Base-by-base conservation (phyloP, 1,140 invertebrate species). In the Vanessa tameamea region DNA sequence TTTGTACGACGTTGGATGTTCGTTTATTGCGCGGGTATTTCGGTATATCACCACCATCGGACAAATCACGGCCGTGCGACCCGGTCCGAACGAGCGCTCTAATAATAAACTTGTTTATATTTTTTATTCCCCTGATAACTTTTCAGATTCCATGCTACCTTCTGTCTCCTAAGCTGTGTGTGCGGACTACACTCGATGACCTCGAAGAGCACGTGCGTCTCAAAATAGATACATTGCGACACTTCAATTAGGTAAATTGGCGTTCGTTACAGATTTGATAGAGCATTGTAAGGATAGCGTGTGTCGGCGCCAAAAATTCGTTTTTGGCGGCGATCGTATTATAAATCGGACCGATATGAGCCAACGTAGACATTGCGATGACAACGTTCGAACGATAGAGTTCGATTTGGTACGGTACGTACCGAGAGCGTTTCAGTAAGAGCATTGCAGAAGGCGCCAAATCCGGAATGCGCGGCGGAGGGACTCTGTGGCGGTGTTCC, bases 61-160 rank as follows among this genome's bases (percentile, higher is more conserved):
- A 92, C 89, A 91, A 90, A 91, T 92, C 90, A 86, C 87, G 88
- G 88, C 90, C 89, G 85, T 91, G 86, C 90, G 89, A 90, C 90
- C 89, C 88, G 87, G 90, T 80, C 82, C 85, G 85, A 85, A 87
- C 85, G 86, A 90, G 89, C 88, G 80, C 83, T 91, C 90, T 91
- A 92, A 90, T 90, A 87, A 91, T 92, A 92, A 91, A 89, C 89
- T 90, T 92, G 90, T 92, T 92, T 92, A 92, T 91, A 90, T 92
- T 92, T 81, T 91, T 91, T 90, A 87, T 86, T 89, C 81, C 76
- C 82, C 80, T 85, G 82, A 86, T 84, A 84, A 88, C 82, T 90
- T 84, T 85, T 89, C 79, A 77, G 75, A 88, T 82, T 85, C 78
- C 79, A 59, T 81, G 71, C 77, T 67, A 78, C 78, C 80, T 76